Conservation (phyloP, 2,113 vertebrate species). For the Murina feae region DNA sequence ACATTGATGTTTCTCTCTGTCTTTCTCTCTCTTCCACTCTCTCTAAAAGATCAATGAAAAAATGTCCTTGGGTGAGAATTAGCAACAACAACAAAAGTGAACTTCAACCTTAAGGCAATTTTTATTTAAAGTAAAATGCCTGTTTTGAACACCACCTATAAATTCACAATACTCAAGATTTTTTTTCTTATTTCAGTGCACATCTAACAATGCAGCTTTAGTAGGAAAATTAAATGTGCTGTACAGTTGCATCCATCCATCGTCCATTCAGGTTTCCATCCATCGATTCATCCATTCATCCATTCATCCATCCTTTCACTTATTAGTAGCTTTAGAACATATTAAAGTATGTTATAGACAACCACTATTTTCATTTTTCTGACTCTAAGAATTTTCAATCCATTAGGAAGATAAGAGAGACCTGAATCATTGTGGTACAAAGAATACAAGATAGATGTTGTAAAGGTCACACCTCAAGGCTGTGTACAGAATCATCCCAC, state of each 20-base stretch:
- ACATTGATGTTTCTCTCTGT: too few species aligned
- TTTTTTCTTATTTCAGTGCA: background rate
- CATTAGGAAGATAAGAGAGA: background rate
- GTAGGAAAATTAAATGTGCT: background rate
- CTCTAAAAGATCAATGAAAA: too few species aligned
- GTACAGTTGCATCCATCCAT: background rate
- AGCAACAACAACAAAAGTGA: background rate
- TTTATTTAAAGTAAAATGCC: background rate
- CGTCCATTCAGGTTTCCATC: too few species aligned
- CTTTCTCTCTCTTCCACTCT: too few species aligned
- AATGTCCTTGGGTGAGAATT: too few species aligned
- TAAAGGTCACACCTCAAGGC: background rate
- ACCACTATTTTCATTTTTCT: background rate
- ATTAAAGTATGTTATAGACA: background rate
- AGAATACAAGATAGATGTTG: background rate
- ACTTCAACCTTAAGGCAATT: background rate
- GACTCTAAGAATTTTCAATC: background rate
- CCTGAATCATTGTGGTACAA: background rate
- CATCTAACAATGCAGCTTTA: background rate
- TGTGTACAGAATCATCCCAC: background rate
- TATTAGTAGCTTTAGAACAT: background rate
- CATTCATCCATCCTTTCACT: background rate
- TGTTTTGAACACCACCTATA: background rate
- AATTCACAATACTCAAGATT: background rate
- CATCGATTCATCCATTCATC: background rate